Percentiles rank a stretch among this genome's conserved stretches.
Evolutionary conservation across 1,140 invertebrate genomes (phyloP).

Genomic region (Drosophila pseudoananassae): DNA sequence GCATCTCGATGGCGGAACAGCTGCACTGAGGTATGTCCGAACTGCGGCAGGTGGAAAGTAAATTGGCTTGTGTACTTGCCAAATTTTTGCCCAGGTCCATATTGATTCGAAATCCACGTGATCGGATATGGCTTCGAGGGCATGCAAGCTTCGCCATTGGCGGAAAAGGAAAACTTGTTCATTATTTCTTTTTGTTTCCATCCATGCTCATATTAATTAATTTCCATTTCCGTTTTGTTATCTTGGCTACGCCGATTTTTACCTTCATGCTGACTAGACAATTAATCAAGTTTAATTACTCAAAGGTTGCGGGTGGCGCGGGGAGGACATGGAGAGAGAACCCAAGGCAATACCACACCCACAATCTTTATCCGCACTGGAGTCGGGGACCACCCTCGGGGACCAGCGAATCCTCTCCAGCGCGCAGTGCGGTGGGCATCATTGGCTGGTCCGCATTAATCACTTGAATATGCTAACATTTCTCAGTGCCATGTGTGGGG

Average conservation of each 20-base stretch:
- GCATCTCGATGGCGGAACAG: constrained; percentile 16
- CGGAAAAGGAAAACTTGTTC: constrained; percentile 28
- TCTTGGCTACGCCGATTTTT: constrained; percentile 75
- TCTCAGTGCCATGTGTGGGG: constrained; percentile 60
- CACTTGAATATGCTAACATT: constrained; percentile 76
- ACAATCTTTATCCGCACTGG: constrained; percentile 14
- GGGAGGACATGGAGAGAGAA: neutral
- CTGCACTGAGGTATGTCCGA: constrained; percentile 35
- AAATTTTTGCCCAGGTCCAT: neutral
- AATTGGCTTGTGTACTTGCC: constrained; percentile 13
- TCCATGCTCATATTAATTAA: constrained; percentile 69
- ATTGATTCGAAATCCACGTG: constrained; percentile 5
- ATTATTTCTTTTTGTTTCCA: constrained; percentile 42
- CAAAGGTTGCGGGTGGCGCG: constrained; percentile 24
- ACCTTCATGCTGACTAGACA: constrained; percentile 77
- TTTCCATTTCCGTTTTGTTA: constrained; percentile 81
- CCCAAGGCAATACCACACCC: constrained; percentile 20
- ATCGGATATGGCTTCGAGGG: constrained; percentile 3
- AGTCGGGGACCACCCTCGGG: constrained; percentile 11
- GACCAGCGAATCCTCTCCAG: constrained; percentile 20
- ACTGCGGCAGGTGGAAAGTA: constrained; percentile 58
- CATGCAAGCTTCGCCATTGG: constrained; percentile 8
- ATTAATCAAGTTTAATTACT: constrained; percentile 82
- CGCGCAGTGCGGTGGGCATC: constrained; percentile 43
- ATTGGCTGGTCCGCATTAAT: constrained; percentile 65